phyloP scores from a whole-genome alignment of 2,113 vertebrate genomes.

The Zootoca vivipara region DNA sequence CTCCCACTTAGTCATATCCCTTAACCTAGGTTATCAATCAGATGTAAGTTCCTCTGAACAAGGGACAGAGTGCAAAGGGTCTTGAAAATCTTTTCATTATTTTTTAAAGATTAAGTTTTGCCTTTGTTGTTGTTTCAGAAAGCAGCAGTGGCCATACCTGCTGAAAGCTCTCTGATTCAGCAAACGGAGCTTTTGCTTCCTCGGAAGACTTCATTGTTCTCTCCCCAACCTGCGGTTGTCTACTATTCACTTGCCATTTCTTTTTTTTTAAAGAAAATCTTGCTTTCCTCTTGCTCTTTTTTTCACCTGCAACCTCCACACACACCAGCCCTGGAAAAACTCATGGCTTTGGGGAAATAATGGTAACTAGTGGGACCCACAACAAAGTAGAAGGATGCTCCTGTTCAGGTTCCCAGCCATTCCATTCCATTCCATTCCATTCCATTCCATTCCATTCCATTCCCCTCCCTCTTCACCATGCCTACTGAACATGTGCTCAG shows the following conservation, averaged over 20 bases:
- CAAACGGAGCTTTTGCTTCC: not conserved
- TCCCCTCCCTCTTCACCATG: not conserved
- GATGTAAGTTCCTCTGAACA: not conserved
- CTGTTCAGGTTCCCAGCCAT: not conserved
- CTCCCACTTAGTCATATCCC: not conserved
- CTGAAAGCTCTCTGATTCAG: not conserved
- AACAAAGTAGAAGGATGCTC: not conserved
- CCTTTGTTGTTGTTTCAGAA: not conserved
- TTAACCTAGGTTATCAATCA: no score
- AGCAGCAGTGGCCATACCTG: not conserved
- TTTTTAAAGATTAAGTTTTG: not conserved
- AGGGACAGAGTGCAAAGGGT: not conserved
- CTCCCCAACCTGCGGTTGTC: not conserved
- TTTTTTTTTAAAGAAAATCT: not conserved
- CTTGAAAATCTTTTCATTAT: not conserved
- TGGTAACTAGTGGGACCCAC: not conserved
- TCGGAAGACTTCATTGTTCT: not conserved
- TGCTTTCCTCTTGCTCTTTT: not conserved
- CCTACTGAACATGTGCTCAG: not conserved
- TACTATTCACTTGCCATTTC: not conserved
- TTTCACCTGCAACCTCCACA: not conserved
- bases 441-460: not conserved
- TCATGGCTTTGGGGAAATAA: not conserved
- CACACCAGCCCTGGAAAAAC: not conserved
- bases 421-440: not conserved